phyloP scores from a whole-genome alignment of 2,888 invertebrate genomes.

The Alloplasta piceator region DNA sequence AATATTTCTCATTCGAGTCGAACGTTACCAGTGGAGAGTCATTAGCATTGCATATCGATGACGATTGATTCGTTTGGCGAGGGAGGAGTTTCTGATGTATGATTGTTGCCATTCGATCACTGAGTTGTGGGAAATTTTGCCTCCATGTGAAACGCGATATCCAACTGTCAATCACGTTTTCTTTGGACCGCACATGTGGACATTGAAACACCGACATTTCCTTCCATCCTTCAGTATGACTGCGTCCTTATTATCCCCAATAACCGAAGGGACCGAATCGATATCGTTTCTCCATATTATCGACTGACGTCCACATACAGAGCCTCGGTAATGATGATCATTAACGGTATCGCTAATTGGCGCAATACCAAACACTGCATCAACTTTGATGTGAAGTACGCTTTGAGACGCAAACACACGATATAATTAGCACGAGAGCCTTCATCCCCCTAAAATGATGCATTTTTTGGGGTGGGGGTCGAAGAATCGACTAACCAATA shows the following conservation, averaged over 20 bases:
- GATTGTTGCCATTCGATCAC: constrained; percentile 33
- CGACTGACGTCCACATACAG: not conserved
- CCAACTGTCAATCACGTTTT: not conserved
- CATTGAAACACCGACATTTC: not conserved
- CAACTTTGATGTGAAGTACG: not conserved
- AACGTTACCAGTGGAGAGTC: not conserved
- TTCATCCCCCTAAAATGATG: too few relatives aligned
- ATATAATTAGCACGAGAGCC: too few relatives aligned
- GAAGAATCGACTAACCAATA: too few relatives aligned
- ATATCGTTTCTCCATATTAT: not conserved
- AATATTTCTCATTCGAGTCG: too few relatives aligned
- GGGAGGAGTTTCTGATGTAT: constrained; percentile 26
- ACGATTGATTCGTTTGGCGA: constrained; percentile 49
- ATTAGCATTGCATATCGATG: constrained; percentile 51
- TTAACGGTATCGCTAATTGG: constrained; percentile 2
- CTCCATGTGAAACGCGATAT: constrained; percentile 11
- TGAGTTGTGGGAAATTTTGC: constrained; percentile 29
- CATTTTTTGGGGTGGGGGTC: too few relatives aligned
- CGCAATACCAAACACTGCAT: not conserved
- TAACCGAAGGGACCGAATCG: not conserved
- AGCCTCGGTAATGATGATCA: not conserved
- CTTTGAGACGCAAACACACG: not conserved
- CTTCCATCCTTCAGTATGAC: not conserved
- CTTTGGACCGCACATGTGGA: not conserved
- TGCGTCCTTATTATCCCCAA: not conserved